phyloP scores from a whole-genome alignment of 2,113 vertebrate genomes.

The Ailuropoda melanoleuca region DNA sequence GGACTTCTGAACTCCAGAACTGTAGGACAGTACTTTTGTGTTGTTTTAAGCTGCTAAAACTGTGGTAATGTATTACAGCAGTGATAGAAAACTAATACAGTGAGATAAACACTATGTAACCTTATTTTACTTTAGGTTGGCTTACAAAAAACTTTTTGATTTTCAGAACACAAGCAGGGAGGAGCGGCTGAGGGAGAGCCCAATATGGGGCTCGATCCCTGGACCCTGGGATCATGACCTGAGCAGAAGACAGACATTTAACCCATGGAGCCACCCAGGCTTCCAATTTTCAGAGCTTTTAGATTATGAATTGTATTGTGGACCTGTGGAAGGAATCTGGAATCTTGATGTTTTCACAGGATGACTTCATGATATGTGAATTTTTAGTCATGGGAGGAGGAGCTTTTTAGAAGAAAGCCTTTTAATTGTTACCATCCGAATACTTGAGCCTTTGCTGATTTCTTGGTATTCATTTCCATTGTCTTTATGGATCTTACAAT shows the following conservation, averaged over 20 bases:
- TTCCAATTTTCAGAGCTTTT: neutral
- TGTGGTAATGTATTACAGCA: neutral
- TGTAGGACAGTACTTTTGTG: neutral
- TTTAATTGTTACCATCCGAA: neutral
- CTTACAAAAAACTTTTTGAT: neutral
- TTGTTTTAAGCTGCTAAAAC: neutral
- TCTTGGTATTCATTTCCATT: neutral
- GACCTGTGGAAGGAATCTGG: neutral
- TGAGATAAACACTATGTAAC: neutral
- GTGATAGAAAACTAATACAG: neutral
- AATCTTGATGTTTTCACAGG: conserved; percentile 37
- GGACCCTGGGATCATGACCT: neutral
- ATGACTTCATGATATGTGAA: neutral
- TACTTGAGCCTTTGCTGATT: neutral
- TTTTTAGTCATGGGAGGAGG: neutral
- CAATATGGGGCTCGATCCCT: neutral
- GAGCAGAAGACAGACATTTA: neutral
- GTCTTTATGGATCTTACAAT: neutral
- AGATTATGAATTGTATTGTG: neutral
- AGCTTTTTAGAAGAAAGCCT: neutral
- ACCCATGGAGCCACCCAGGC: neutral
- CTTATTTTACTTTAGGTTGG: neutral
- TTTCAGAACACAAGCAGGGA: neutral
- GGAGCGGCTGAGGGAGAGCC: neutral
- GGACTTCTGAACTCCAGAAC: neutral